Percentiles rank a stretch among this genome's conserved stretches.
Conservation (phyloP, 2,888 invertebrate genomes). For the Bursaphelenchus okinawaensis region DNA sequence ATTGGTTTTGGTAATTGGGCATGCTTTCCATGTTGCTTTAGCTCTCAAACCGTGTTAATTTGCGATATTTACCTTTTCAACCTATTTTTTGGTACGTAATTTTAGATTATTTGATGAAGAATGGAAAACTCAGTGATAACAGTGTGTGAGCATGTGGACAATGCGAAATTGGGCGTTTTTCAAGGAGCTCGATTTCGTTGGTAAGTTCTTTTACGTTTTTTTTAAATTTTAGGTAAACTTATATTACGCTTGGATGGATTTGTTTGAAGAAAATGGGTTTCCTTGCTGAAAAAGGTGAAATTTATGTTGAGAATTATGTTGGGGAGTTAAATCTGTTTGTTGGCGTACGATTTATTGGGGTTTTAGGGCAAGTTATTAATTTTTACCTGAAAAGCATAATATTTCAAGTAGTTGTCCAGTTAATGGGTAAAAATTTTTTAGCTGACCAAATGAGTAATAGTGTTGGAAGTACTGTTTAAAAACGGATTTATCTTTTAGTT, state of each 20-base stretch:
- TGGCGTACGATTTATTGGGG: not conserved
- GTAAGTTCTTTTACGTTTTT: not conserved
- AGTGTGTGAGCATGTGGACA: not conserved
- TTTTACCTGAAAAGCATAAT: no score
- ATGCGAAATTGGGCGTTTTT: not conserved
- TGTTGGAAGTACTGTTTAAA: not conserved
- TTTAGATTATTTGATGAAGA: not conserved
- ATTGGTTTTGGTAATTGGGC: no score
- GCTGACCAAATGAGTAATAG: not conserved
- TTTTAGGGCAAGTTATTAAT: not conserved
- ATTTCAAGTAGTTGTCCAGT: no score
- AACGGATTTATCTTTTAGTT: no score
- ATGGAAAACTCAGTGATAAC: not conserved
- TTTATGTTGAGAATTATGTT: no score
- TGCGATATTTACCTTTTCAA: no score
- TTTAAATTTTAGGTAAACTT: not conserved
- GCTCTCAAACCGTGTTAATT: no score
- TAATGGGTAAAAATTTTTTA: no score
- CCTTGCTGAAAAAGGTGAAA: no score
- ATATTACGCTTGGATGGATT: not conserved
- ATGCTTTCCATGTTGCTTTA: no score
- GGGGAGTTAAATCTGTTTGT: no score
- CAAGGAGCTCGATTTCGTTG: not conserved
- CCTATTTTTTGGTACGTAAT: not conserved
- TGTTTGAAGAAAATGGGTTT: not conserved